These are phyloP conservation scores for Bergia puertoricense DNA, from an alignment of 92 coral and sea anemone genomes.

Conservation along the genomic window DNA sequence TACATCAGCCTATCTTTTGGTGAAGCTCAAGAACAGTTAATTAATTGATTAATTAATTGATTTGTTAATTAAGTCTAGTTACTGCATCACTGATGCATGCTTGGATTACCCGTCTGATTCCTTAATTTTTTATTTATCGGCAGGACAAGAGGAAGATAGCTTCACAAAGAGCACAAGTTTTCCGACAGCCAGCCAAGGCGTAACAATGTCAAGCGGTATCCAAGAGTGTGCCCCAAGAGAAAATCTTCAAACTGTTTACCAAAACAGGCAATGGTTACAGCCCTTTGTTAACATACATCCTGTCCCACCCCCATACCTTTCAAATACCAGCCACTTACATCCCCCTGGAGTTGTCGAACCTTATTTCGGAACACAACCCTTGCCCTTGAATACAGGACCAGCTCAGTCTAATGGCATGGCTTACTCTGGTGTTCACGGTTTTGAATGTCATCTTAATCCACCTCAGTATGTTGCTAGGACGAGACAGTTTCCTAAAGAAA, in stretches of 20 bases:
- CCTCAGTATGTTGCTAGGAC: background rate
- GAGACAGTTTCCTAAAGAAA: background rate
- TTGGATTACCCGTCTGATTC: background rate
- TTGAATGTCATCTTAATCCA: background rate
- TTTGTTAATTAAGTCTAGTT: background rate
- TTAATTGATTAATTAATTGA: no score
- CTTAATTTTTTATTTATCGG: background rate
- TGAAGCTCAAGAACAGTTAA: background rate
- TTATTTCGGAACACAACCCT: background rate
- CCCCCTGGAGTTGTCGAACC: background rate
- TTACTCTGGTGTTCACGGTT: background rate
- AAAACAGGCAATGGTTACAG: background rate
- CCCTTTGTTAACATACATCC: background rate
- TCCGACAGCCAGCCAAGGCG: background rate
- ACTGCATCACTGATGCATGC: background rate
- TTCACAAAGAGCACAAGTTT: background rate
- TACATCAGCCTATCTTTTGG: no score
- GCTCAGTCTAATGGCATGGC: background rate
- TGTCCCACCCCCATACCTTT: background rate
- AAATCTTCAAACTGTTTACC: slow-evolving; percentile 1
- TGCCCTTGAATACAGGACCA: background rate
- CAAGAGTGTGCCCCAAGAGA: background rate
- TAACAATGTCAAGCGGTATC: background rate
- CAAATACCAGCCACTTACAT: background rate
- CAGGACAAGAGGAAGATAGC: background rate